Base-by-base conservation (phyloP, 2,888 invertebrate genomes). In the Mesorhabditis spiculigera region DNA sequence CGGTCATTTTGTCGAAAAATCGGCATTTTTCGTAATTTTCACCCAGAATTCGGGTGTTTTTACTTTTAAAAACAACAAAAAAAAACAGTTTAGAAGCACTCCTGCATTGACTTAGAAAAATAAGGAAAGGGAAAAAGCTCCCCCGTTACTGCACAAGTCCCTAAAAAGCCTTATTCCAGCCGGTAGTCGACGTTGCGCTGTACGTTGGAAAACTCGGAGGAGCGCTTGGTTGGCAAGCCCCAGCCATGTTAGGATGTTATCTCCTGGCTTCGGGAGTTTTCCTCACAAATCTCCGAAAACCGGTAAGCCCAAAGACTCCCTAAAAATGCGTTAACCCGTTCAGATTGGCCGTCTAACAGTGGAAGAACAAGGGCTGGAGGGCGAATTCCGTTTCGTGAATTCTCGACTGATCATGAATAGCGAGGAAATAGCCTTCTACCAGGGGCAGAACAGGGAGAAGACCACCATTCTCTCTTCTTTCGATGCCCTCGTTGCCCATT, bases 331-430 rank as follows among this genome's bases (percentile, higher is more conserved):
- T 50, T 1, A 13, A 50, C n/a, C 3, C 8, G 58, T 73, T 61
- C 50, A 80, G 80, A 77, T 77, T 74, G 94, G 93, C 2, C 89
- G 91, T 66, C 90, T 97, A 89, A 97, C 97, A 0, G 93, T 95
- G 0, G 91, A 91, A 73, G 97, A 98, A 87, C 97, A 97, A 87
- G 93, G 93, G 86, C 88, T 96, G n/a, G 98, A 98, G 89, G 98
- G 97, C 68, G 96, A 98, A 89, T 96, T 94, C 88, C 90, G 97
- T 86, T 96, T 94, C 86, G 94, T 96, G 45, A 95, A 98, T 87
- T 93, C 96, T 4, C 90, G 97, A 67, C 89, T 98, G 45, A 97
- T 98, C 73, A 95, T 95, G 0, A 95, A 97, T 87, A 93, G 95
- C 0, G 97, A 98, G 87, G 98, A 98, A 88, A 90, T 95, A 63